phyloP scores from a whole-genome alignment of 2,797 vertebrate species.

The Arctocebus calabarensis region DNA sequence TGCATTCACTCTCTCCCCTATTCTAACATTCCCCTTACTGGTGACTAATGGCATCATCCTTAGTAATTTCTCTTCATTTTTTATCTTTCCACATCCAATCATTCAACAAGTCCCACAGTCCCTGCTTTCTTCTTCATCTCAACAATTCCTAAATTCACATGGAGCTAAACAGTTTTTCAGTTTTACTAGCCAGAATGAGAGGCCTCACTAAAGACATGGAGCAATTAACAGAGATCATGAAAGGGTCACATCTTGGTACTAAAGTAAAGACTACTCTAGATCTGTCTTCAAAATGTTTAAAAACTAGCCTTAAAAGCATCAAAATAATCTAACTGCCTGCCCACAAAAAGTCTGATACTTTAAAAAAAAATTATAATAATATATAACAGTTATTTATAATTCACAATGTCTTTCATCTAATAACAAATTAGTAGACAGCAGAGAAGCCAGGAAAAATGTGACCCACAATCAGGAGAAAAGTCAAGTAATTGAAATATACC shows the following conservation, averaged over 20 bases:
- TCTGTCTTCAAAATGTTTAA: slow-evolving; percentile 3
- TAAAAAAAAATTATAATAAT: slow-evolving; percentile 32
- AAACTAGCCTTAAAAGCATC: neutral
- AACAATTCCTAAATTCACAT: neutral
- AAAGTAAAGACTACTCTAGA: slow-evolving; percentile 14
- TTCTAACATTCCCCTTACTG: neutral
- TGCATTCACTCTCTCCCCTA: neutral
- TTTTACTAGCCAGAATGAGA: neutral
- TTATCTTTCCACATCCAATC: neutral
- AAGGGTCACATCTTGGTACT: neutral
- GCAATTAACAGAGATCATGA: neutral
- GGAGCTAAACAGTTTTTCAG: neutral
- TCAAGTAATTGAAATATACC: neutral
- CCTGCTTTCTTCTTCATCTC: neutral
- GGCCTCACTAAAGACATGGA: neutral
- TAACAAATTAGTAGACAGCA: neutral
- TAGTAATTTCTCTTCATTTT: neutral
- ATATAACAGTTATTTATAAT: neutral
- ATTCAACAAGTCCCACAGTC: neutral
- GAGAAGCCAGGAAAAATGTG: neutral
- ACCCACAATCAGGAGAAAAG: slow-evolving; percentile 23
- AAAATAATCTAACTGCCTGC: neutral
- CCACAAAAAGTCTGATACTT: neutral
- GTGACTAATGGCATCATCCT: neutral
- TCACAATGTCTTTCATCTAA: neutral